Conservation (phyloP, 2,888 invertebrate genomes). For the Protula sp. region DNA sequence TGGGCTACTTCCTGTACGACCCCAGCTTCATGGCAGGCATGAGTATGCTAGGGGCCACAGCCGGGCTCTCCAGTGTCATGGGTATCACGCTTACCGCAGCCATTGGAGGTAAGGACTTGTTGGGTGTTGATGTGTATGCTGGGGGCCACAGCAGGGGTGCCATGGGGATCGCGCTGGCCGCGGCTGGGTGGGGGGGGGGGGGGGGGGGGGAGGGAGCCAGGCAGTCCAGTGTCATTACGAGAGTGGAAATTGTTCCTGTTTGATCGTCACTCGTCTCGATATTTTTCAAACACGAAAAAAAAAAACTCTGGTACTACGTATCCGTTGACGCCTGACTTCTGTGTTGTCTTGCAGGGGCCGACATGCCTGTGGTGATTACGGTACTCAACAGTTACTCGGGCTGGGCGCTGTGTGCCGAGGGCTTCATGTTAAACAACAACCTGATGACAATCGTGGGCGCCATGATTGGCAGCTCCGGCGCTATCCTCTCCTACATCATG, state of each 20-base stretch:
- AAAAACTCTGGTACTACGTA: no score
- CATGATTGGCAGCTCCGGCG: constrained; percentile 83
- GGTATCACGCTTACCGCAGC: constrained; percentile 82
- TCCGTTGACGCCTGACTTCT: no score
- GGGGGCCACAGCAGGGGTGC: no score
- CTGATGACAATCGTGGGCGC: constrained; percentile 88
- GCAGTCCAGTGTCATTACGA: no score
- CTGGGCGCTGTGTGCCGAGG: constrained; percentile 89
- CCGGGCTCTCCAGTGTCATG: constrained; percentile 72
- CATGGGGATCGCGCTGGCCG: no score
- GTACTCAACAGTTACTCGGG: constrained; percentile 88
- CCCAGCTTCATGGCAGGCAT: constrained; percentile 67
- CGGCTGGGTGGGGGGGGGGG: no score
- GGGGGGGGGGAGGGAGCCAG: no score
- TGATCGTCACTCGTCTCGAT: no score
- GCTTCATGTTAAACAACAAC: constrained; percentile 88
- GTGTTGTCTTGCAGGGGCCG: constrained; percentile 79
- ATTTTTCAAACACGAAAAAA: no score
- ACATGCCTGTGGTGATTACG: constrained; percentile 90
- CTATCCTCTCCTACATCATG: constrained; percentile 89
- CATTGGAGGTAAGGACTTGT: constrained; percentile 67
- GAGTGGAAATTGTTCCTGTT: no score
- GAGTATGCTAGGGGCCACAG: constrained; percentile 69
- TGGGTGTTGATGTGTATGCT: no score
- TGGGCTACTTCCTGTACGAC: constrained; percentile 65